Evolutionary conservation across 2,888 invertebrate species (phyloP).

Genomic region (Dascillus cervinus): DNA sequence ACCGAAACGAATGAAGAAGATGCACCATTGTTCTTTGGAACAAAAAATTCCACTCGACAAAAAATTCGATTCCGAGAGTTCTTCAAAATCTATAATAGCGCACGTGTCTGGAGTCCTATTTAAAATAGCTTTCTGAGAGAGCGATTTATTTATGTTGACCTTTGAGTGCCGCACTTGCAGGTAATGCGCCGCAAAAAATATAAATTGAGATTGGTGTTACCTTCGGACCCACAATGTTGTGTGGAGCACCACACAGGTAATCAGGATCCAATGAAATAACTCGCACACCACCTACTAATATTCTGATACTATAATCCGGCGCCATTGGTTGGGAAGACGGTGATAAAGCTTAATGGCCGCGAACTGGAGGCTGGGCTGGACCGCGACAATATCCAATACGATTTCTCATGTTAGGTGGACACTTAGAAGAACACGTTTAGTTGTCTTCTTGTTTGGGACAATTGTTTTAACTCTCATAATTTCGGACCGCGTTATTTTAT

Average conservation of each 20-base stretch:
- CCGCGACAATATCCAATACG: slow-evolving; percentile 28
- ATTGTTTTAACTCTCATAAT: no score
- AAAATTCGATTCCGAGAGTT: slow-evolving; percentile 11
- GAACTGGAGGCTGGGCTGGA: slow-evolving; percentile 35
- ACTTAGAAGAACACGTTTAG: no score
- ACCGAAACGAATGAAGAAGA: no score
- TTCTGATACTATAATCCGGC: slow-evolving; percentile 16
- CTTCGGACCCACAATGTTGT: no score
- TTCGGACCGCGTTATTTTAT: no score
- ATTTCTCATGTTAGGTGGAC: slow-evolving; percentile 6
- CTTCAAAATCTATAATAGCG: slow-evolving; percentile 13
- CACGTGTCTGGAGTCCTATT: slow-evolving; percentile 19
- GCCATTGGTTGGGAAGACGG: slow-evolving; percentile 30
- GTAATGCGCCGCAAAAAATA: no score
- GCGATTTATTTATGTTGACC: no score
- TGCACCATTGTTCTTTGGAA: no score
- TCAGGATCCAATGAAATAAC: slow-evolving; percentile 25
- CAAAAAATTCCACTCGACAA: slow-evolving; percentile 14
- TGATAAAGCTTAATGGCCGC: slow-evolving; percentile 40
- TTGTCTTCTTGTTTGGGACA: no score
- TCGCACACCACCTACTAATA: slow-evolving; percentile 28
- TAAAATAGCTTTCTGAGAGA: neutral
- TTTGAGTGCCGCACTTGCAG: no score
- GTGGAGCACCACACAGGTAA: neutral
- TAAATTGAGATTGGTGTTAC: no score